These are phyloP conservation scores for Percopsis omiscomaycus DNA, from an alignment of 2,797 vertebrate genomes.

Conservation along the genomic window DNA sequence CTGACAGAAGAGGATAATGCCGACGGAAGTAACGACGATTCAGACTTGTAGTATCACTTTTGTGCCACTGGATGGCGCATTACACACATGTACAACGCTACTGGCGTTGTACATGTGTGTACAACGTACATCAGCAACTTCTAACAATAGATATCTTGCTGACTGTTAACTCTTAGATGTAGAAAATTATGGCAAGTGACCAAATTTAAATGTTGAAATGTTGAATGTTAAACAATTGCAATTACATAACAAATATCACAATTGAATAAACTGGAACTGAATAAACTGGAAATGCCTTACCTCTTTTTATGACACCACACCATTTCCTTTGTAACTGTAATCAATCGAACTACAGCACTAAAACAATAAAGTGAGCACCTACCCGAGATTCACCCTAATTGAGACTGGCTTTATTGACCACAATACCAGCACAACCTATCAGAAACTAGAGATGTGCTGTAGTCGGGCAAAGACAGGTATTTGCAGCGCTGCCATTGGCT, in stretches of 20 bases:
- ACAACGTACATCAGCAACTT: too few relatives aligned
- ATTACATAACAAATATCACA: too few relatives aligned
- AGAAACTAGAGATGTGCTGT: conserved; percentile 25
- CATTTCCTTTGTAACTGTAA: conserved; percentile 6
- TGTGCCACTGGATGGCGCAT: conserved; percentile 17
- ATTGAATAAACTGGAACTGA: neutral
- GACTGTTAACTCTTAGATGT: too few relatives aligned
- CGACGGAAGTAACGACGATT: neutral
- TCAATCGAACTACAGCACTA: conserved; percentile 11
- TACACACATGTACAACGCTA: neutral
- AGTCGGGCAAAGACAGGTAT: conserved; percentile 27
- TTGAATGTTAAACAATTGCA: neutral
- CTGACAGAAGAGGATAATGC: neutral
- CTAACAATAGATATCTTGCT: too few relatives aligned
- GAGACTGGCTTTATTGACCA: conserved; percentile 30
- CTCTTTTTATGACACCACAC: neutral
- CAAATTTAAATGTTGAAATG: neutral
- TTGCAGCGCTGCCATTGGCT: conserved; percentile 29
- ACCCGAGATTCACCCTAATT: conserved; percentile 29
- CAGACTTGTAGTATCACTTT: conserved; percentile 6
- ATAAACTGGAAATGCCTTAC: neutral
- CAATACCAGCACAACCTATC: conserved; percentile 42
- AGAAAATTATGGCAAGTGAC: neutral
- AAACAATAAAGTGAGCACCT: conserved; percentile 19
- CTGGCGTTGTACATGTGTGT: too few relatives aligned